phyloP scores from a whole-genome alignment of 2,797 vertebrate genomes.

The Hippoglossus hippoglossus region DNA sequence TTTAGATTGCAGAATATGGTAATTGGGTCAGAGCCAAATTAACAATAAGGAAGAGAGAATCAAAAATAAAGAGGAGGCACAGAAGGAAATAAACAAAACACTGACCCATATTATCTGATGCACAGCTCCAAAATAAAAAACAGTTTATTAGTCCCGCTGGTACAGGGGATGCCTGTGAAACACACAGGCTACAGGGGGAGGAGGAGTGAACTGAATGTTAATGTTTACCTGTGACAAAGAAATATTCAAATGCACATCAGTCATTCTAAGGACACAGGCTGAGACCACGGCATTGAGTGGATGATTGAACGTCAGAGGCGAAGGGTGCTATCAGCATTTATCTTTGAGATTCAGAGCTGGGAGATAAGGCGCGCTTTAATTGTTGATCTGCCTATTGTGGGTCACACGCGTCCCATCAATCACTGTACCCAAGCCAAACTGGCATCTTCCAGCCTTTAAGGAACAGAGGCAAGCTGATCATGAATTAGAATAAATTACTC shows the following conservation, averaged over 20 bases:
- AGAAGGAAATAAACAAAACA: conserved; percentile 1
- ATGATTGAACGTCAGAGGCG: conserved; percentile 71
- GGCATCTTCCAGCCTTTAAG: conserved; percentile 57
- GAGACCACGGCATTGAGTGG: conserved; percentile 54
- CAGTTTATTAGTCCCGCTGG: conserved; percentile 32
- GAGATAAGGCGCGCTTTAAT: conserved; percentile 71
- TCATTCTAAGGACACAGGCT: conserved; percentile 67
- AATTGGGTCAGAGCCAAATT: conserved; percentile 8
- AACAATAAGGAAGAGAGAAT: not conserved
- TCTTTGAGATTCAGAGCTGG: conserved; percentile 67
- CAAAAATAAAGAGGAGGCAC: not conserved
- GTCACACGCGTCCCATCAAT: conserved; percentile 76
- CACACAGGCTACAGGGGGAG: conserved; percentile 17
- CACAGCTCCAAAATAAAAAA: conserved; percentile 39
- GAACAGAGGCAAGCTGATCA: conserved; percentile 46
- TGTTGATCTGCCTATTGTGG: conserved; percentile 72
- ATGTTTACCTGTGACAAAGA: conserved; percentile 68
- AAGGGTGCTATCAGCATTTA: conserved; percentile 71
- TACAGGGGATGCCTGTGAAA: conserved; percentile 27
- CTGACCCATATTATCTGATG: not conserved
- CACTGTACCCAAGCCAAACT: conserved; percentile 49
- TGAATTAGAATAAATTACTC: conserved; percentile 69
- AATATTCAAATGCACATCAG: conserved; percentile 72
- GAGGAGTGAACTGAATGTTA: conserved; percentile 59
- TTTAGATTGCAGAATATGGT: conserved; percentile 20